Base-by-base conservation (phyloP, 2,888 invertebrate genomes). In the Gnatocerus cornutus region DNA sequence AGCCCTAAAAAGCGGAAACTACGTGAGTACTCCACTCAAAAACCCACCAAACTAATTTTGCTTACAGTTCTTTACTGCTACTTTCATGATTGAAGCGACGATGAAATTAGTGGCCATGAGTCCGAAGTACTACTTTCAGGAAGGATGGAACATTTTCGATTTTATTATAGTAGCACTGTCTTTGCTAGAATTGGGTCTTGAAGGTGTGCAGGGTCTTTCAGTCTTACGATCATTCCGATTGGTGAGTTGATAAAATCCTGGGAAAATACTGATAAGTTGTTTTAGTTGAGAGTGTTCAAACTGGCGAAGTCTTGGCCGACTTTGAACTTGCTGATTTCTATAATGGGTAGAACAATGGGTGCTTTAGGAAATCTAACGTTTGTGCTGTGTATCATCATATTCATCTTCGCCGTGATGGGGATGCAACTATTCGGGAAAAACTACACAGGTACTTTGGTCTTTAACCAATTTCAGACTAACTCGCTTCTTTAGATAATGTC, bases 401-500 rank as follows among this genome's bases (percentile, higher is more conserved):
- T 98, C 91, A 98, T 98, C 87, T 98, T 98, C 88, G 98, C 98
- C 87, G 98, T 98, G 83, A 98, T 98, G 97, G 98, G 98, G 84
- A 98, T 98, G 96, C 98, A 98, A 88, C 90, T 98, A 81, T 98
- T 98, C 88, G 97, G 97, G 81, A 94, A 95, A 88, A 95, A 96
- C 87, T 98, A 98, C 85, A 90, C 90, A 86, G 93, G 93, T 93
- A 61, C 48, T 5, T 0, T 27, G n/a, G 29, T 29, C 6, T 10
- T 13, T 3, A 10, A 13, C 12, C 3, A 12, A 12, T 7, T 6
- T 12, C 14, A 10, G 1, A 13, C 43, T 43, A 43, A 12, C 1
- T 13, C 12, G 14, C 21, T n/a, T 43, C 2, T 56, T 52, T 59
- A 71, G 71, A 71, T 58, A 93, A 96, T 85, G 91, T 93, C 78